Conservation (phyloP, 2,797 vertebrate genomes). For the Megaceryle alcyon region DNA sequence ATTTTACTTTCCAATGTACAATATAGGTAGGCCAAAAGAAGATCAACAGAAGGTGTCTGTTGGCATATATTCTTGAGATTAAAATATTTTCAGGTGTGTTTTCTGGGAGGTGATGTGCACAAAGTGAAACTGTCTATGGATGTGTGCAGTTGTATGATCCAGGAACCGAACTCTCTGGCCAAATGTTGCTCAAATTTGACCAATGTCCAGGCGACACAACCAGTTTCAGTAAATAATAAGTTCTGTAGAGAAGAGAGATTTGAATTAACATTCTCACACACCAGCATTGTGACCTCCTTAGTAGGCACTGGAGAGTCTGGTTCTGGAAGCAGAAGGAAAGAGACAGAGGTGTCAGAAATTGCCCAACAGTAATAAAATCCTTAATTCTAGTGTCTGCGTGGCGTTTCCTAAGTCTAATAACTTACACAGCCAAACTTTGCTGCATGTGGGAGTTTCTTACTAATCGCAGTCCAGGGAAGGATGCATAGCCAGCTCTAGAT, state of each 20-base stretch:
- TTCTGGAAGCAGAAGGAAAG: not conserved
- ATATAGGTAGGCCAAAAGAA: not conserved
- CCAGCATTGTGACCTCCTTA: not conserved
- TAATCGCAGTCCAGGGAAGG: not conserved
- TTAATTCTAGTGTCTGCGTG: not conserved
- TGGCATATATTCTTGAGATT: not conserved
- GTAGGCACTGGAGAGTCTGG: not conserved
- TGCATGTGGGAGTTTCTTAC: not conserved
- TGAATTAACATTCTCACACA: not conserved
- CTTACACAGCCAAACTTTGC: not conserved
- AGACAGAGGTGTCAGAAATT: not conserved
- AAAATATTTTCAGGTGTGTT: not conserved
- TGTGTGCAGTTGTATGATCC: accelerated
- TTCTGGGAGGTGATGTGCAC: not conserved
- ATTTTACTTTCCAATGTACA: not conserved
- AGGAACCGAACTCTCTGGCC: not conserved
- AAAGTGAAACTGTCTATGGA: not conserved
- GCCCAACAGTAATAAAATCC: not conserved
- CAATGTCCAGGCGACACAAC: not conserved
- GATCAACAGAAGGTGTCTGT: not conserved
- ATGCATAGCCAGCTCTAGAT: not conserved
- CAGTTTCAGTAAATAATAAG: not conserved
- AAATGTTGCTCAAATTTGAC: not conserved
- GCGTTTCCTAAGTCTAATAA: not conserved
- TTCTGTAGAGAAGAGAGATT: not conserved